Percentiles rank a stretch among this genome's conserved stretches.
Evolutionary conservation across 92 coral and sea anemone genomes (phyloP).

Genomic region (Paragorgia papillata): DNA sequence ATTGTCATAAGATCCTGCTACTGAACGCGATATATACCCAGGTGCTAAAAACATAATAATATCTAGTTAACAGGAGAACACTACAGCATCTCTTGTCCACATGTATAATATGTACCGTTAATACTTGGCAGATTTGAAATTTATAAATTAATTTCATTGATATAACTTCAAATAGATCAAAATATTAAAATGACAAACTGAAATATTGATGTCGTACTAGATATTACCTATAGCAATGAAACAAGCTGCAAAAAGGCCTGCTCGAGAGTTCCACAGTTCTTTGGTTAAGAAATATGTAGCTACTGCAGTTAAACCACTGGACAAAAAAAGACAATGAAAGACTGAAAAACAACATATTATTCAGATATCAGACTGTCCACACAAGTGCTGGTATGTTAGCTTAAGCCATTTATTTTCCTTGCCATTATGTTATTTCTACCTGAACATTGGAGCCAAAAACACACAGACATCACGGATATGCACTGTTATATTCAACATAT

Average conservation of each 20-base stretch:
- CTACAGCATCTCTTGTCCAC: background rate
- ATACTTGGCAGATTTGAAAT: too few species aligned
- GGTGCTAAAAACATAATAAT: slow-evolving; percentile 66
- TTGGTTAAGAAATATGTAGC: slow-evolving; percentile 94
- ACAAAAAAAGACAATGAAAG: slow-evolving; percentile 19
- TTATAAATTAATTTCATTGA: too few species aligned
- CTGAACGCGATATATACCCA: slow-evolving; percentile 99
- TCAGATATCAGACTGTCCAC: too few species aligned
- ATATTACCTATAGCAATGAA: slow-evolving; percentile 81
- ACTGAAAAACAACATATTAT: too few species aligned
- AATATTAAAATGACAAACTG: too few species aligned
- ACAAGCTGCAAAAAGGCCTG: slow-evolving; percentile 99
- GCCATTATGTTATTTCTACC: too few species aligned
- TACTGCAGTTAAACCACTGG: slow-evolving; percentile 95
- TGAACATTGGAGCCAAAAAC: slow-evolving; percentile 91
- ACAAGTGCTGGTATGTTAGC: too few species aligned
- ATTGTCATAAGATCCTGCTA: slow-evolving; percentile 98
- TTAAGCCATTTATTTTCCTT: too few species aligned
- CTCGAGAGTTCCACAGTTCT: slow-evolving; percentile 97
- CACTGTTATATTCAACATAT: slow-evolving; percentile 82
- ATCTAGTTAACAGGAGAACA: background rate
- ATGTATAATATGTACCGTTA: too few species aligned
- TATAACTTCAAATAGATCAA: too few species aligned
- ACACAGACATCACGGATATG: slow-evolving; percentile 98
- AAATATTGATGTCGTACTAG: too few species aligned